Conservation (phyloP, 2,888 invertebrate species). For the Platycnemis pennipes region DNA sequence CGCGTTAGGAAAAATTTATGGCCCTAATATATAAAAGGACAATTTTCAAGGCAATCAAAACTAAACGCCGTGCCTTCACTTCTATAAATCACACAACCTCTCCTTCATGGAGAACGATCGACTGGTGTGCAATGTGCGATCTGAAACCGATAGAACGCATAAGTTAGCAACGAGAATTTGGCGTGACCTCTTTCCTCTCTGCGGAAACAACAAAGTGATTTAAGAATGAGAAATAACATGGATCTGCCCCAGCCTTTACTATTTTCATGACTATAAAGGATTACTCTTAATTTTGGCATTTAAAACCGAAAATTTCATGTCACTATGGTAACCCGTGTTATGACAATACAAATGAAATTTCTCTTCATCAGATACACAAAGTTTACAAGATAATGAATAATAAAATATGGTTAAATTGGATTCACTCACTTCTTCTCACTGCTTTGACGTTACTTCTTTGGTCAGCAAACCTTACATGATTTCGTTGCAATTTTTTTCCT, state of each 20-base stretch:
- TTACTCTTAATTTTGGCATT: not conserved
- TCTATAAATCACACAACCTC: not conserved
- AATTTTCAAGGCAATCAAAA: conserved; percentile 27
- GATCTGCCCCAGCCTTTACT: not conserved
- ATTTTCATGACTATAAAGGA: not conserved
- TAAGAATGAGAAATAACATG: not conserved
- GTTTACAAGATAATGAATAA: too few species aligned
- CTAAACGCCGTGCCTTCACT: not conserved
- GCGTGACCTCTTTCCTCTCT: not conserved
- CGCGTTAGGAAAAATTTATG: conserved; percentile 29
- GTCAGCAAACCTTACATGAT: too few species aligned
- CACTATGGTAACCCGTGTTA: too few species aligned
- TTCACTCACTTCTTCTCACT: too few species aligned
- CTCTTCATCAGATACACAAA: too few species aligned
- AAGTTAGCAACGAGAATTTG: not conserved
- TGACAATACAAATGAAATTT: too few species aligned
- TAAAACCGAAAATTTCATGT: too few species aligned
- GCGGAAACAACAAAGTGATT: not conserved
- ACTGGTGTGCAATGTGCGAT: not conserved
- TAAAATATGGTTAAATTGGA: too few species aligned
- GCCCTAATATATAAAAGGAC: conserved; percentile 25
- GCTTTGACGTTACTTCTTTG: too few species aligned
- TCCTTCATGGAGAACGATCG: not conserved
- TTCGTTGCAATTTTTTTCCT: too few species aligned
- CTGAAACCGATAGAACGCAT: not conserved